A percentile compares a stretch with the other conserved stretches of the same genome.
These are phyloP conservation scores for Bombus sylvicola DNA, from an alignment of 1,140 invertebrate species.

Conservation along the genomic window DNA sequence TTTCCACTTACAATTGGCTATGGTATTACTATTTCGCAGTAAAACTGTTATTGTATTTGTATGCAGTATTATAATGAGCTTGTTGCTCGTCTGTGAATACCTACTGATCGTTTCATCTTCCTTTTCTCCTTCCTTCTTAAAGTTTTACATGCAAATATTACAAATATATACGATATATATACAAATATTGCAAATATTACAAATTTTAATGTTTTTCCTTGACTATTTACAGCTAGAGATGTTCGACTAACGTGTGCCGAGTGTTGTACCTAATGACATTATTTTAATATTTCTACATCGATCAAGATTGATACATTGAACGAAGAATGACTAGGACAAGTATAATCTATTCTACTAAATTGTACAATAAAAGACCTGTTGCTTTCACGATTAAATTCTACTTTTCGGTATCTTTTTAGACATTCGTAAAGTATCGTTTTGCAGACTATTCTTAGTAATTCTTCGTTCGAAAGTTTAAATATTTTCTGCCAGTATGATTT, in stretches of 20 bases:
- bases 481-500: background rate
- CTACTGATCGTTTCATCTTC: background rate
- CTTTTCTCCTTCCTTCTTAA: background rate
- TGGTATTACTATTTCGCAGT: slow-evolving; percentile 30
- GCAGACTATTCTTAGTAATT: background rate
- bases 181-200: background rate
- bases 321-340: background rate
- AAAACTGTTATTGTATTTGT: slow-evolving; percentile 20
- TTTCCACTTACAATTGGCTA: slow-evolving; percentile 27
- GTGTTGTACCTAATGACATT: background rate
- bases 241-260: background rate
- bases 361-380: background rate
- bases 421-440: background rate
- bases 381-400: background rate
- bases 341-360: background rate
- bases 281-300: background rate
- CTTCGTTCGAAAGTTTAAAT: background rate
- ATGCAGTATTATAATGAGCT: background rate
- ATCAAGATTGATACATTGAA: background rate
- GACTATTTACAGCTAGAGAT: background rate
- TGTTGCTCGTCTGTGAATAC: background rate
- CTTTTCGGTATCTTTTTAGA: background rate
- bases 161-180: background rate
- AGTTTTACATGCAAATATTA: background rate
- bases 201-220: background rate